These are phyloP conservation scores for Mesocricetus auratus DNA, from an alignment of 2,113 vertebrate species.

Conservation along the genomic window DNA sequence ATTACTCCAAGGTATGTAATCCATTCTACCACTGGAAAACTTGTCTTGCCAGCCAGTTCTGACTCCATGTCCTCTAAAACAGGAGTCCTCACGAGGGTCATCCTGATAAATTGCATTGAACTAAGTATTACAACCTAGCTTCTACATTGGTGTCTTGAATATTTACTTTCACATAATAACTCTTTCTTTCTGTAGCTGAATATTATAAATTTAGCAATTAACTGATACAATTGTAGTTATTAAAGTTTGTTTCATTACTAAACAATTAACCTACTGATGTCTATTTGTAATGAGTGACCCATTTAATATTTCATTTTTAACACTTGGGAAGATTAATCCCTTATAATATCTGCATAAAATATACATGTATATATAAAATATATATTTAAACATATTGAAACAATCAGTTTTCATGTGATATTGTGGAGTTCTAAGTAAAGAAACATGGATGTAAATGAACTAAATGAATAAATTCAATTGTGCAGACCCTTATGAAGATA, in stretches of 20 bases:
- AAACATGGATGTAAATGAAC: background rate
- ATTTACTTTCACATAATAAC: background rate
- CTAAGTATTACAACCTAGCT: background rate
- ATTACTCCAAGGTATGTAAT: background rate
- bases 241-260: background rate
- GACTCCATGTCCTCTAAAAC: too few species aligned
- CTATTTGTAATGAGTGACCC: background rate
- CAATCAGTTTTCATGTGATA: background rate
- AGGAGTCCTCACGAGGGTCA: background rate
- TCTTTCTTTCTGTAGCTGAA: background rate
- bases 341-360: constrained; percentile 26
- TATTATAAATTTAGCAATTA: background rate
- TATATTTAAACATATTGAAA: background rate
- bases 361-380: background rate
- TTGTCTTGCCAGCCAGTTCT: background rate
- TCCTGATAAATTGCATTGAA: background rate
- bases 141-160: background rate
- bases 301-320: constrained; percentile 37
- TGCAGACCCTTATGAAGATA: background rate
- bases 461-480: constrained; percentile 8
- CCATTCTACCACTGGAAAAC: background rate
- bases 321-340: background rate
- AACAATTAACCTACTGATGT: background rate
- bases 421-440: background rate
- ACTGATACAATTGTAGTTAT: background rate